These are phyloP conservation scores for Origma solitaria DNA, from an alignment of 2,113 vertebrate species.

Conservation along the genomic window DNA sequence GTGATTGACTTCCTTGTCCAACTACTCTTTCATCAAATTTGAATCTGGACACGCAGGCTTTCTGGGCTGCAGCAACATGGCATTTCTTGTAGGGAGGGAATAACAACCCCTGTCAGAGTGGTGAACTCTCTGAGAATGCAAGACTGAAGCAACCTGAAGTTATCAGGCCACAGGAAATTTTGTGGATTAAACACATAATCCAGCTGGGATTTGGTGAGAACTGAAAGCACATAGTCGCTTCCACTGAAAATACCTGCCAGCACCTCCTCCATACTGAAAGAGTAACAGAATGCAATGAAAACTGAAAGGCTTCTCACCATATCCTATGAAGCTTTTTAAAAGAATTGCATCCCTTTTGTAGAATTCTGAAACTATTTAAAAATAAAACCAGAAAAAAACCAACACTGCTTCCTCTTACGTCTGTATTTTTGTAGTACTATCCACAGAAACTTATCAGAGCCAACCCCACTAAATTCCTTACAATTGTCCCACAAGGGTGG, in stretches of 20 bases:
- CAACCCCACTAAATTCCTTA: conserved; percentile 14
- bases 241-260: not conserved
- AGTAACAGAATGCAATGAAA: not conserved
- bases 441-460: not conserved
- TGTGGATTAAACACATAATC: not conserved
- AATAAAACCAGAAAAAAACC: not conserved
- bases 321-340: not conserved
- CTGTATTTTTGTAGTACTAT: conserved; percentile 14
- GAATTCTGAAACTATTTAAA: not conserved
- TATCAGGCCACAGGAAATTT: not conserved
- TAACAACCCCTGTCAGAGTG: not conserved
- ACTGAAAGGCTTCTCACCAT: not conserved
- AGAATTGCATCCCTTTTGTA: not conserved
- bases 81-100: not conserved
- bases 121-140: not conserved
- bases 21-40: not conserved
- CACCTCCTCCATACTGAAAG: not conserved
- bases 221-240: not conserved
- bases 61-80: not conserved
- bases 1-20: not conserved
- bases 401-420: not conserved
- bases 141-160: not conserved
- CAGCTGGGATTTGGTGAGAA: not conserved
- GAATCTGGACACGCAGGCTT: not conserved
- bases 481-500: conserved; percentile 2